A percentile compares a stretch with the other conserved stretches of the same genome.
Evolutionary conservation across 2,888 invertebrate species (phyloP).

Genomic region (Pandemis cinnamomeana): DNA sequence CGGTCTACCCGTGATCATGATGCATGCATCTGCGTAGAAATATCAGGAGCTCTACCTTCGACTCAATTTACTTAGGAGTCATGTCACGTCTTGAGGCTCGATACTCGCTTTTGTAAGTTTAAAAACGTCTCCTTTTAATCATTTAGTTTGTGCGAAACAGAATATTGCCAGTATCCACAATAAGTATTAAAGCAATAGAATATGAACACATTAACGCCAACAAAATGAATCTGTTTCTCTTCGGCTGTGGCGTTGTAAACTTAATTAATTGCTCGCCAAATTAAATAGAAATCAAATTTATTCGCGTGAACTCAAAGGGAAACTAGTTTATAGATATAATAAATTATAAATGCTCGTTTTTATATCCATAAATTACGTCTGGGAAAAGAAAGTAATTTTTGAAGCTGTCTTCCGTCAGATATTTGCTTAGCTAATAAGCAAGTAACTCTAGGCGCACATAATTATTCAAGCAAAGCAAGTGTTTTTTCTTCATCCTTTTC

Average conservation of each 20-base stretch:
- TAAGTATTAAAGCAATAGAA: not conserved
- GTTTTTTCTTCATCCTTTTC: not conserved
- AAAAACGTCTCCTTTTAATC: no score
- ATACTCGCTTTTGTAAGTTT: no score
- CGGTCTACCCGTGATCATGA: no score
- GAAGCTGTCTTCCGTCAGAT: not conserved
- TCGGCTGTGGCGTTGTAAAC: conserved; percentile 23
- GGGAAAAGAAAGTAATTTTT: conserved; percentile 33
- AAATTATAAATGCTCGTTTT: conserved; percentile 34
- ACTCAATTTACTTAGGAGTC: no score
- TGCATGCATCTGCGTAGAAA: no score
- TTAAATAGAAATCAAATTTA: conserved; percentile 36
- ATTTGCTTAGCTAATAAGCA: not conserved
- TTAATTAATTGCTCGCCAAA: conserved; percentile 27
- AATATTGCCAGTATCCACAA: no score
- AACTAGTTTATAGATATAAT: conserved; percentile 22
- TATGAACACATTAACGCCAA: not conserved
- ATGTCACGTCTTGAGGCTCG: no score
- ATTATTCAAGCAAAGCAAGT: not conserved
- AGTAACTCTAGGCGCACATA: not conserved
- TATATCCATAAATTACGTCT: conserved; percentile 32
- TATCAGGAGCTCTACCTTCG: no score
- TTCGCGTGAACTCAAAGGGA: conserved; percentile 32
- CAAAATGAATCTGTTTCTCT: not conserved
- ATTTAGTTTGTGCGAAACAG: no score